These are phyloP conservation scores for Aspidoscelis tigris DNA, from an alignment of 2,113 vertebrate species.

Conservation along the genomic window DNA sequence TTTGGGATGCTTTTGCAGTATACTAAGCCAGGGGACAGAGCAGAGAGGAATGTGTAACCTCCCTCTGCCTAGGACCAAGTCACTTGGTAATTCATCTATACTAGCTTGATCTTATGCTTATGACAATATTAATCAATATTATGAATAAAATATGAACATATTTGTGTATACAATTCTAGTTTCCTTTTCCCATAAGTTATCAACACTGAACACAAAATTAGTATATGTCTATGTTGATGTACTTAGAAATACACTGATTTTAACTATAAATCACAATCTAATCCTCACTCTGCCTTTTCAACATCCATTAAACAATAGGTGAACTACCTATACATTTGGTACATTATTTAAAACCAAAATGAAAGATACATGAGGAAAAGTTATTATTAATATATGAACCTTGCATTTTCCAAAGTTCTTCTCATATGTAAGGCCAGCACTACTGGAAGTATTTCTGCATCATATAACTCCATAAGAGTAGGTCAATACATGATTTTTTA, in stretches of 20 bases:
- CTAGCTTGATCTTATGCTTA: too few relatives aligned
- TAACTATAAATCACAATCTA: neutral
- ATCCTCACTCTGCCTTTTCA: neutral
- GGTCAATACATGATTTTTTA: neutral
- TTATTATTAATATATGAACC: neutral
- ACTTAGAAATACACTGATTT: too few relatives aligned
- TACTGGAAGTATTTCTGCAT: neutral
- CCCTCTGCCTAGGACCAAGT: too few relatives aligned
- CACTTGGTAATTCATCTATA: too few relatives aligned
- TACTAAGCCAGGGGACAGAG: too few relatives aligned
- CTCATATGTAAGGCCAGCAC: neutral
- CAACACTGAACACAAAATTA: too few relatives aligned
- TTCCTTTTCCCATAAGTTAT: too few relatives aligned
- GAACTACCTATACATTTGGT: conserved; percentile 9
- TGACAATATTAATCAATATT: neutral
- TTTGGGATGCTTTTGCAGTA: too few relatives aligned
- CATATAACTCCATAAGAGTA: neutral
- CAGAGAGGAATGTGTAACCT: too few relatives aligned
- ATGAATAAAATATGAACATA: neutral
- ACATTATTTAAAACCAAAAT: neutral
- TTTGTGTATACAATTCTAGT: neutral
- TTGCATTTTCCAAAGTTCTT: neutral
- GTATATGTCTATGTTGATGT: neutral
- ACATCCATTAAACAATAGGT: neutral
- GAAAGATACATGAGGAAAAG: neutral